Percentiles rank a stretch among this genome's conserved stretches.
Conservation (phyloP, 2,888 invertebrate genomes). For the Stictocephala bisonia region DNA sequence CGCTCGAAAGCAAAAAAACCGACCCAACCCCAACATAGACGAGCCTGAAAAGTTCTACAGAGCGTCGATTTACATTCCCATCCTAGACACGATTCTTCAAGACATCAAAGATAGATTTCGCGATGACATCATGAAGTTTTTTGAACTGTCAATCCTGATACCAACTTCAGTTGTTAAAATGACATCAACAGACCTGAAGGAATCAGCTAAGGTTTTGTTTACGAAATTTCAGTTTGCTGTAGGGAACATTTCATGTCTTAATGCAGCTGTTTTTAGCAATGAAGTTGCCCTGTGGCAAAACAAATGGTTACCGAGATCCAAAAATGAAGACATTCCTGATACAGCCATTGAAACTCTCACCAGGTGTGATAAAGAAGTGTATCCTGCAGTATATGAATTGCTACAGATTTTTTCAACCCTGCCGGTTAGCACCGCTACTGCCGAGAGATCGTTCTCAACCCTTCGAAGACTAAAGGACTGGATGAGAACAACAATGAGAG, state of each 20-base stretch:
- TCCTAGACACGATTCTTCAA: neutral
- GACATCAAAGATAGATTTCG: slow-evolving; percentile 8
- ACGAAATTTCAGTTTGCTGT: neutral
- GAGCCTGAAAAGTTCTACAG: slow-evolving; percentile 8
- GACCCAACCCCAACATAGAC: neutral
- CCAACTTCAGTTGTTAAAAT: neutral
- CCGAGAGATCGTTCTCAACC: too few species aligned
- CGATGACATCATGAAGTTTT: neutral
- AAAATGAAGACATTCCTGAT: neutral
- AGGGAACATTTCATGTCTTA: neutral
- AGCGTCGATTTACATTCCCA: neutral
- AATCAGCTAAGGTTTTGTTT: neutral
- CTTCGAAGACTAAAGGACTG: too few species aligned
- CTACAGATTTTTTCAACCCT: slow-evolving; percentile 40
- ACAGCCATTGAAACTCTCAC: slow-evolving; percentile 15
- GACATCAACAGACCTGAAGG: neutral
- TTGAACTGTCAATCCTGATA: neutral
- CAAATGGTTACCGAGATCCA: neutral
- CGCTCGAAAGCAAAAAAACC: neutral
- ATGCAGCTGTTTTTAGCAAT: neutral
- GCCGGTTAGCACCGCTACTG: too few species aligned
- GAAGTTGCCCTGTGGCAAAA: slow-evolving; percentile 7
- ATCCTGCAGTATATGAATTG: slow-evolving; percentile 10
- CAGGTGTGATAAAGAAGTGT: slow-evolving; percentile 22
- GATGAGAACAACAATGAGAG: too few species aligned